Base-by-base conservation (phyloP, 2,797 vertebrate species). In the Aselliscus stoliczkanus region DNA sequence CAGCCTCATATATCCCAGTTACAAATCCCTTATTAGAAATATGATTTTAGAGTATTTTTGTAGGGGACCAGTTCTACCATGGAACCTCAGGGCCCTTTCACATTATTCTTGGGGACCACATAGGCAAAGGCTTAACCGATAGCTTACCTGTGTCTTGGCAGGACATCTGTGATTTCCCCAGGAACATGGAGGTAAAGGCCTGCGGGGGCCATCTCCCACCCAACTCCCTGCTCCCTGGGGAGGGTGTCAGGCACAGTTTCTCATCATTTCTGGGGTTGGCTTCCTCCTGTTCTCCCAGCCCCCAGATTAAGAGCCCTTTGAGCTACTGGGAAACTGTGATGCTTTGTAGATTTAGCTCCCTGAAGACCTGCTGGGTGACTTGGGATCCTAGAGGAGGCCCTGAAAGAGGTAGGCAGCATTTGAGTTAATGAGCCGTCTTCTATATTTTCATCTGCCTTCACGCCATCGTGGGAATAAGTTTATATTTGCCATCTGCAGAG, bases 271-370 rank as follows among this genome's bases (percentile, higher is more conserved):
- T 34, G 2, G 34, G n/a, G 80, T 83, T 83, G 17, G 12, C 70
- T 37, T 2, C 7, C 21, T 69, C 25, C 34, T 1, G 0, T 14
- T 27, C 15, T 67, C 8, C 15, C 1, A 1, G 10, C 10, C 11
- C 11, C 69, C 54, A 14, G 29, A 27, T 25, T 7, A 27, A 27
- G 54, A 73, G 54, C 54, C 25, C 70, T 64, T 27, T 20, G 4
- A 37, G 18, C n/a, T 52, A 25, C 3, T 4, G 31, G 42, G 58
- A 42, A 60, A 60, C 54, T 20, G 25, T 39, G 25, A 17, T 44
- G 58, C 56, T 58, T 42, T 20, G 5, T 18, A 17, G 84, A 23
- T n/a, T 34, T 44, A 13, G 8, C 52, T 73, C 52, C 29, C 54
- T 58, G 39, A 29, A 47, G 21, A 20, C 54, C 56, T 50, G 31